phyloP scores from a whole-genome alignment of 2,797 vertebrate genomes.

The Delichon dasypus region DNA sequence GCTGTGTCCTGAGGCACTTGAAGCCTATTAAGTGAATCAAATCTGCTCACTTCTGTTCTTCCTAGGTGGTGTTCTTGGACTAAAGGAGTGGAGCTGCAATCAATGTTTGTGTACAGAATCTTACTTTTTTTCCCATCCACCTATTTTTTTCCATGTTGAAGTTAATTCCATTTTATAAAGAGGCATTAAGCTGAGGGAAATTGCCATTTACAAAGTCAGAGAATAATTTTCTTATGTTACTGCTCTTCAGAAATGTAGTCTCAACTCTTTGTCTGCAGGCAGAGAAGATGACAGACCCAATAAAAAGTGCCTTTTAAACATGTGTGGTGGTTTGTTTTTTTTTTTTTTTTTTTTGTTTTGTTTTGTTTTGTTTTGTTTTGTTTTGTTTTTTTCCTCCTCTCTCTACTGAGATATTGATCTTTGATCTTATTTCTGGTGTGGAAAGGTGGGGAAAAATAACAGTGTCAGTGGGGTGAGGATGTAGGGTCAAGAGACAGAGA shows the following conservation, averaged over 20 bases:
- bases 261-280: not conserved
- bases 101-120: not conserved
- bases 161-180: slow-evolving; percentile 3
- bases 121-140: not conserved
- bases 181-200: not conserved
- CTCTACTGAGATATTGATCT: not conserved
- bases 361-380: too few species aligned
- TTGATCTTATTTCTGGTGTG: not conserved
- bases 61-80: slow-evolving; percentile 46
- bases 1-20: slow-evolving; percentile 75
- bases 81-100: slow-evolving; percentile 29
- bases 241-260: not conserved
- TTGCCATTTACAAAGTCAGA: not conserved
- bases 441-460: not conserved
- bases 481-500: not conserved
- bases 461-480: not conserved
- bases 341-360: too few species aligned
- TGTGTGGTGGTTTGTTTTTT: too few species aligned
- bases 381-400: not conserved
- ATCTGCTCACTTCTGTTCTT: slow-evolving; percentile 58
- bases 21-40: slow-evolving; percentile 75
- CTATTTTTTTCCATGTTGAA: not conserved
- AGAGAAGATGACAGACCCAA: not conserved
- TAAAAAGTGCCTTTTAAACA: not conserved
- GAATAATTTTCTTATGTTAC: not conserved